phyloP scores from a whole-genome alignment of 2,113 vertebrate species.

The Felis chaus region DNA sequence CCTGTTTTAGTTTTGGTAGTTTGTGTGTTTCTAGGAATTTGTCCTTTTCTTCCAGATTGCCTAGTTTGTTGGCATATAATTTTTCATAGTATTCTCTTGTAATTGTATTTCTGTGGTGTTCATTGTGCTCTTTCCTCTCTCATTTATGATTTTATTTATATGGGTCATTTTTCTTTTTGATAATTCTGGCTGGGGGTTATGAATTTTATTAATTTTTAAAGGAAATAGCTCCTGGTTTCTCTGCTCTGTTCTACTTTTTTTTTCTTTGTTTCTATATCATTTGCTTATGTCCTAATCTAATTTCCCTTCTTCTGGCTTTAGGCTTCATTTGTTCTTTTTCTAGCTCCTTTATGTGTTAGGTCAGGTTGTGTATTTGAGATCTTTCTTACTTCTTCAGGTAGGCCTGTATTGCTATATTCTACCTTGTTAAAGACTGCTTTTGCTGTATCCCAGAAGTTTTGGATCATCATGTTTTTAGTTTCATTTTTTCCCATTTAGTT shows the following conservation, averaged over 20 bases:
- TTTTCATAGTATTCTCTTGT: not conserved
- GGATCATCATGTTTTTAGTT: not conserved
- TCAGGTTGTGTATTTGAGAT: not conserved
- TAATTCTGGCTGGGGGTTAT: not conserved
- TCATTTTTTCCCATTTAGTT: not conserved
- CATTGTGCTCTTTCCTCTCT: not conserved
- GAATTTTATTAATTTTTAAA: not conserved
- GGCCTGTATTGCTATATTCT: not conserved
- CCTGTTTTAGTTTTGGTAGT: not conserved
- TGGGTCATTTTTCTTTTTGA: not conserved
- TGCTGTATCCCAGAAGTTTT: not conserved
- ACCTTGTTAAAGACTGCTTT: not conserved
- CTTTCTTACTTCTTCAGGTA: not conserved
- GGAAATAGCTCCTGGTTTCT: not conserved
- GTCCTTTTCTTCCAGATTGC: not conserved
- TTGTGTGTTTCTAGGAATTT: not conserved
- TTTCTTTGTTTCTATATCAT: not conserved
- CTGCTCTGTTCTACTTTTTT: not conserved
- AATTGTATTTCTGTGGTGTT: not conserved
- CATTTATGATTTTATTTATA: not conserved
- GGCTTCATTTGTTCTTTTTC: not conserved
- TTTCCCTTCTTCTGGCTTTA: not conserved
- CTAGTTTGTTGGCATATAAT: not conserved
- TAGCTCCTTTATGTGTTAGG: not conserved
- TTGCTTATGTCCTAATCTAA: not conserved